phyloP scores from a whole-genome alignment of 2,888 invertebrate species.

The Archaeoteleia sp. region DNA sequence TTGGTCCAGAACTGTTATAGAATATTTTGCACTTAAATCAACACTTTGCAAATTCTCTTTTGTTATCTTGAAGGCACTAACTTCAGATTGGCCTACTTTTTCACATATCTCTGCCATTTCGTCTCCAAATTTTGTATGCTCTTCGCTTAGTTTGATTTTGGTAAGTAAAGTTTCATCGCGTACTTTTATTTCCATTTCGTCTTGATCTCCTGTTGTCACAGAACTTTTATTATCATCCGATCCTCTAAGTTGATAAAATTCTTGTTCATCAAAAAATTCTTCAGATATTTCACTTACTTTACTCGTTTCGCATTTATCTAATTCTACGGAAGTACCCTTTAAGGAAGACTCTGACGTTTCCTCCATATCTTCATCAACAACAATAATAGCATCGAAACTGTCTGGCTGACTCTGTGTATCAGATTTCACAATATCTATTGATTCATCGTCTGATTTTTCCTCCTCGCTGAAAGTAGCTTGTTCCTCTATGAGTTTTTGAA shows the following conservation, averaged over 20 bases:
- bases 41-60: slow-evolving; percentile 67
- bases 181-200: slow-evolving; percentile 75
- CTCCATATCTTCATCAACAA: slow-evolving; percentile 32
- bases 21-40: slow-evolving; percentile 70
- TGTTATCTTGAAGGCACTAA: slow-evolving; percentile 76
- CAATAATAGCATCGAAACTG: slow-evolving; percentile 41
- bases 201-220: slow-evolving; percentile 75
- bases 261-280: slow-evolving; percentile 29
- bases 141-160: slow-evolving; percentile 54
- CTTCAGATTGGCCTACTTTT: slow-evolving; percentile 59
- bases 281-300: slow-evolving; percentile 23
- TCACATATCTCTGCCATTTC: slow-evolving; percentile 66
- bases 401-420: slow-evolving; percentile 46
- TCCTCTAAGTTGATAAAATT: slow-evolving; percentile 22
- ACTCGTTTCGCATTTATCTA: slow-evolving; percentile 15
- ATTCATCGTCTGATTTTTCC: slow-evolving; percentile 40
- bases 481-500: slow-evolving; percentile 29
- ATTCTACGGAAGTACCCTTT: slow-evolving; percentile 28
- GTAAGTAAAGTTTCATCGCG: slow-evolving; percentile 26
- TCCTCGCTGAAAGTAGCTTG: slow-evolving; percentile 56
- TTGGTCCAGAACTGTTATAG: slow-evolving; percentile 71
- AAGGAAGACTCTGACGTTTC: slow-evolving; percentile 30
- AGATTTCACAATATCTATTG: slow-evolving; percentile 33
- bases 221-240: slow-evolving; percentile 42
- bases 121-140: slow-evolving; percentile 61